A percentile compares a stretch with the other conserved stretches of the same genome.
phyloP scores from a whole-genome alignment of 2,888 invertebrate species.

The Acanthosepion pharaonis region DNA sequence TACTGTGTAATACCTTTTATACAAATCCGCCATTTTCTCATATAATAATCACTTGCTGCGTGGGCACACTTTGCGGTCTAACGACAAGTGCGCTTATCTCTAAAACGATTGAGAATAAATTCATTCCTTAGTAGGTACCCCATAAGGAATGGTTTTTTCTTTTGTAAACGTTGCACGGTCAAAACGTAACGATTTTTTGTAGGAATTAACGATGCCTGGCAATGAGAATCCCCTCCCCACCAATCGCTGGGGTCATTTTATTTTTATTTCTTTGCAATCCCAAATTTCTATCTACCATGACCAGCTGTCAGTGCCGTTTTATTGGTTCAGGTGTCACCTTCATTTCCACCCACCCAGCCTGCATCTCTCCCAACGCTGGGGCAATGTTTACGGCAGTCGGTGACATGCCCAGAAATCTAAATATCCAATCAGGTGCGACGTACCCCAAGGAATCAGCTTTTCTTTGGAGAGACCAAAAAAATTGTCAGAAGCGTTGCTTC shows the following conservation, averaged over 20 bases:
- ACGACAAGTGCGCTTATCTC: no score
- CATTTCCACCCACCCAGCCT: neutral
- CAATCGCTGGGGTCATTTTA: neutral
- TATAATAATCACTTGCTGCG: no score
- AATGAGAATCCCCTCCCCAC: no score
- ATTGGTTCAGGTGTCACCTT: conserved; percentile 1
- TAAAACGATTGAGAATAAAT: no score
- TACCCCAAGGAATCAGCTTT: neutral
- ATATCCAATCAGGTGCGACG: conserved; percentile 15
- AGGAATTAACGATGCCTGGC: no score
- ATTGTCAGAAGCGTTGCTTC: neutral
- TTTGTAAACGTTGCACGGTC: no score
- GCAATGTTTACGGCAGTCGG: neutral
- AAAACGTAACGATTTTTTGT: no score
- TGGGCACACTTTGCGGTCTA: no score
- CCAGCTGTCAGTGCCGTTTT: neutral
- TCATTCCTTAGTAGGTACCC: no score
- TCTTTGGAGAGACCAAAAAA: neutral
- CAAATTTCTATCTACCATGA: neutral
- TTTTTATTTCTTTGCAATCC: neutral
- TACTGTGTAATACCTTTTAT: no score
- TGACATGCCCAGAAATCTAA: conserved; percentile 1
- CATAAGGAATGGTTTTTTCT: no score
- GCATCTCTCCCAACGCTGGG: neutral
- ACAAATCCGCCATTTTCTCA: no score